A percentile compares a stretch with the other conserved stretches of the same genome.
phyloP scores from a whole-genome alignment of 2,113 vertebrate genomes.

The Nothobranchius furzeri region DNA sequence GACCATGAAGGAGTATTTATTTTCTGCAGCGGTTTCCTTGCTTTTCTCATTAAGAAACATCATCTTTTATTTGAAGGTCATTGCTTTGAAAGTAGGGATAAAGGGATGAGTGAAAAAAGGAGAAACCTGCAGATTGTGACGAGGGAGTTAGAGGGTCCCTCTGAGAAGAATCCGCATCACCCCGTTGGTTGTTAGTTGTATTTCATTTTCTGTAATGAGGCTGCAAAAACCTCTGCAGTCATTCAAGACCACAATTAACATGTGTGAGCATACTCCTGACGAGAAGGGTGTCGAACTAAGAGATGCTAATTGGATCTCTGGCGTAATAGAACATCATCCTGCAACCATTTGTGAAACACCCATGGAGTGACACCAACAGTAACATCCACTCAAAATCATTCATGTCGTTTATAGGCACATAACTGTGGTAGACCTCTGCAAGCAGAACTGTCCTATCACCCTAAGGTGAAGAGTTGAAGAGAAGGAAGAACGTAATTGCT shows the following conservation, averaged over 20 bases:
- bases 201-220: conserved; percentile 49
- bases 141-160: conserved; percentile 17
- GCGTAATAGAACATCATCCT: conserved; percentile 44
- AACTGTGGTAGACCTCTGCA: conserved; percentile 11
- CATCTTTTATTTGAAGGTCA: conserved; percentile 42
- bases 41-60: conserved; percentile 29
- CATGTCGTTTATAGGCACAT: not conserved
- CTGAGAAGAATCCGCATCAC: conserved; percentile 40
- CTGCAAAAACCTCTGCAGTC: conserved; percentile 28
- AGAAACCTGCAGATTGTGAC: conserved; percentile 19
- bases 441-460: conserved; percentile 1
- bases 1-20: conserved; percentile 13
- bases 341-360: conserved; percentile 28
- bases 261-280: conserved; percentile 59
- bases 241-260: conserved; percentile 61
- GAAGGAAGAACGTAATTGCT: not conserved
- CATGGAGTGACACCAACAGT: conserved; percentile 26
- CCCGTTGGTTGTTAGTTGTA: conserved; percentile 33
- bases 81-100: not conserved
- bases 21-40: conserved; percentile 21
- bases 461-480: not conserved
- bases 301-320: conserved; percentile 63
- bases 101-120: conserved; percentile 4
- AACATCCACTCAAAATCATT: conserved; percentile 8
- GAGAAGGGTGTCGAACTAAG: conserved; percentile 60